phyloP scores from a whole-genome alignment of 2,113 vertebrate genomes.

The Cheirogaleus medius region DNA sequence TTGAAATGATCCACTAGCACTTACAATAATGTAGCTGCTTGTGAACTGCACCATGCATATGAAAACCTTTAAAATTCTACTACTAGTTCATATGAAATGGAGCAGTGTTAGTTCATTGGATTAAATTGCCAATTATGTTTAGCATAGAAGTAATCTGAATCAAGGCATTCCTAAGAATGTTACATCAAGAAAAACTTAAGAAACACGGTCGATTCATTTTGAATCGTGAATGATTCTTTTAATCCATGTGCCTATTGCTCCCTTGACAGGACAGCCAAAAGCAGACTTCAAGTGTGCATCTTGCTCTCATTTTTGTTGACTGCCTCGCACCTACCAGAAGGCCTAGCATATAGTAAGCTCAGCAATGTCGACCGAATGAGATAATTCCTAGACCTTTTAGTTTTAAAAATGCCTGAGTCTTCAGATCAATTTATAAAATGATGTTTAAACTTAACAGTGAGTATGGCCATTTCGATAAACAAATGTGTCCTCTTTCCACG shows the following conservation, averaged over 20 bases:
- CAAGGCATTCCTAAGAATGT: neutral
- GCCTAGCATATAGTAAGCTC: neutral
- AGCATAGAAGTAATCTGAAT: neutral
- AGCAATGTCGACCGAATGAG: neutral
- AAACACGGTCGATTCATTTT: neutral
- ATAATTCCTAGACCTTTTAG: neutral
- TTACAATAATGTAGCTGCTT: neutral
- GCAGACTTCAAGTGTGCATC: neutral
- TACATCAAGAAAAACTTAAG: neutral
- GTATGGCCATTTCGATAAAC: neutral
- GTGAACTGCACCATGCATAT: neutral
- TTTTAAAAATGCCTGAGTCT: neutral
- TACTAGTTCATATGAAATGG: neutral
- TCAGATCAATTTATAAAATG: neutral
- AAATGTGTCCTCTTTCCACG: neutral
- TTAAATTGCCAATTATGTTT: neutral
- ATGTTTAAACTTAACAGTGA: neutral
- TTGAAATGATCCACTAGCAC: neutral
- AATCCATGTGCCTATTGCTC: neutral
- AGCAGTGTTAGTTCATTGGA: neutral
- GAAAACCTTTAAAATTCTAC: neutral
- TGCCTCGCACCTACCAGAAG: neutral
- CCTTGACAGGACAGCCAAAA: neutral
- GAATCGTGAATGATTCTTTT: neutral
- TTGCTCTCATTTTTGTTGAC: neutral